phyloP scores from a whole-genome alignment of 2,797 vertebrate genomes.

The Oreochromis mossambicus region DNA sequence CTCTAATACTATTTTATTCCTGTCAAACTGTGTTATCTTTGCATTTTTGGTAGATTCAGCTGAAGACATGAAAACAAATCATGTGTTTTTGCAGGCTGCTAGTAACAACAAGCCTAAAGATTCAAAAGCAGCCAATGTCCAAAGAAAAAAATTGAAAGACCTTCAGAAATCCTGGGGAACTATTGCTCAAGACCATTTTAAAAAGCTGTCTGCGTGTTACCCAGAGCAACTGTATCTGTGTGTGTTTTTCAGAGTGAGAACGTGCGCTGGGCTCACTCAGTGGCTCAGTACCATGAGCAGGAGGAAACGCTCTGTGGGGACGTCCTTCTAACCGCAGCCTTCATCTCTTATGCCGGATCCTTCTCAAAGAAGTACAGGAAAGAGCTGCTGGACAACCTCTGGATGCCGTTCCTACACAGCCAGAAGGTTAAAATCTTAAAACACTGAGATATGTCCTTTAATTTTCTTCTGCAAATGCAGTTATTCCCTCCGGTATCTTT shows the following conservation, averaged over 20 bases:
- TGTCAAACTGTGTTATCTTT: not conserved
- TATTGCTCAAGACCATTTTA: not conserved
- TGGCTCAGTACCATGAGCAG: constrained; percentile 76
- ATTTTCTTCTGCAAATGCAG: not conserved
- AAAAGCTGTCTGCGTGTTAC: not conserved
- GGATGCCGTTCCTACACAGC: constrained; percentile 70
- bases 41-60: not conserved
- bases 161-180: not conserved
- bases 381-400: constrained; percentile 73
- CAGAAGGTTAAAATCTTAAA: constrained; percentile 62
- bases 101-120: not conserved
- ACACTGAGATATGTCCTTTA: not conserved
- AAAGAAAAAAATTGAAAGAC: not conserved
- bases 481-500: not conserved
- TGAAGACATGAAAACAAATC: not conserved
- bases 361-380: constrained; percentile 74
- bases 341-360: constrained; percentile 75
- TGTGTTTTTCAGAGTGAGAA: constrained; percentile 74
- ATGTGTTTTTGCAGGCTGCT: not conserved
- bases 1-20: not conserved
- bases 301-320: constrained; percentile 78
- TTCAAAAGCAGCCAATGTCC: not conserved
- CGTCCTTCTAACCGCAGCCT: constrained; percentile 72
- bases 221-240: not conserved
- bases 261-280: constrained; percentile 75